These are phyloP conservation scores for Seriola quinqueradiata DNA, from an alignment of 2,113 vertebrate species.

Conservation along the genomic window DNA sequence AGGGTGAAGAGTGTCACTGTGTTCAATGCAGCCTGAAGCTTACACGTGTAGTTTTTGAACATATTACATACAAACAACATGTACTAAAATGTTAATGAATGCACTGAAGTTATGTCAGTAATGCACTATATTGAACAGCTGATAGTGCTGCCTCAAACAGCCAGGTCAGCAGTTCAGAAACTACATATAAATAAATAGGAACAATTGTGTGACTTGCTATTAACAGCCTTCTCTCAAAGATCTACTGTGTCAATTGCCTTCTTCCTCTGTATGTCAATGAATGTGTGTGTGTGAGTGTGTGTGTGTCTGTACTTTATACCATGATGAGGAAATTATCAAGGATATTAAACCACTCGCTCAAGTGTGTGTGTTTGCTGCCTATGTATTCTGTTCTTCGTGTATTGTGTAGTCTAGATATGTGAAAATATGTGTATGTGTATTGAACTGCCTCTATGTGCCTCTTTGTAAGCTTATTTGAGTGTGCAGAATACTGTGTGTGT, in stretches of 20 bases:
- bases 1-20: not conserved
- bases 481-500: not conserved
- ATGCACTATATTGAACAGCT: not conserved
- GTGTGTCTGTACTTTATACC: not conserved
- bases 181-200: not conserved
- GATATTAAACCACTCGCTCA: slow-evolving; percentile 18
- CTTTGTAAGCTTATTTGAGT: not conserved
- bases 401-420: slow-evolving; percentile 15
- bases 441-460: not conserved
- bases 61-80: not conserved
- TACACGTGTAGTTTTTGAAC: not conserved
- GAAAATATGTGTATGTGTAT: slow-evolving; percentile 2
- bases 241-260: slow-evolving; percentile 12
- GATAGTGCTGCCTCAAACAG: slow-evolving; percentile 4
- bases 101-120: not conserved
- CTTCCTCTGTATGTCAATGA: not conserved
- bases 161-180: slow-evolving; percentile 10
- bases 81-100: not conserved
- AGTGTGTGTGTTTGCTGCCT: not conserved
- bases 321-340: slow-evolving; percentile 16
- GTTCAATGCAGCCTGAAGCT: not conserved
- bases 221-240: slow-evolving; percentile 10
- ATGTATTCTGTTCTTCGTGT: not conserved
- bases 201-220: not conserved
- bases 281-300: not conserved